Conservation (phyloP, 2,113 vertebrate genomes). For the Apaloderma vittatum region DNA sequence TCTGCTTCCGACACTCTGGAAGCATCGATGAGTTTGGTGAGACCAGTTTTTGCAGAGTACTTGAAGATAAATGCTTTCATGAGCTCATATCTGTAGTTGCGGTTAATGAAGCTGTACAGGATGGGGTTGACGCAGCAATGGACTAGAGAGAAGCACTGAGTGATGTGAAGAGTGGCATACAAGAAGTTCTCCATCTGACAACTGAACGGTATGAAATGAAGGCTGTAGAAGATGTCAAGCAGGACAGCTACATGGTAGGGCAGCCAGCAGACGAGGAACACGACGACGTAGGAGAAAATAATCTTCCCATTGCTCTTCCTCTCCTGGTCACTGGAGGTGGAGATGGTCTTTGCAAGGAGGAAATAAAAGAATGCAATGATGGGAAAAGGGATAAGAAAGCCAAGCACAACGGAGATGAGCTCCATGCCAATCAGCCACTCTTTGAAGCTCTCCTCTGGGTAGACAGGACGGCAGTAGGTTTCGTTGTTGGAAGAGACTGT, state of each 20-base stretch:
- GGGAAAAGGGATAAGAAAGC: constrained; percentile 89
- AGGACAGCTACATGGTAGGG: constrained; percentile 88
- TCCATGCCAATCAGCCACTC: constrained; percentile 90
- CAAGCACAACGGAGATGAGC: constrained; percentile 86
- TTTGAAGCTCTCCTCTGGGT: constrained; percentile 82
- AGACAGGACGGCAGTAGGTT: constrained; percentile 86
- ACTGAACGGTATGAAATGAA: constrained; percentile 85
- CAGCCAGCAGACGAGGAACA: constrained; percentile 92
- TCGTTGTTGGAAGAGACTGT: constrained; percentile 80
- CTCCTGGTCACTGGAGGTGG: constrained; percentile 82
- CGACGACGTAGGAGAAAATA: constrained; percentile 88
- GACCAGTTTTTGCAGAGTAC: constrained; percentile 91
- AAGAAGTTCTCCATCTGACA: constrained; percentile 89
- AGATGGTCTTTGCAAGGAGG: constrained; percentile 83
- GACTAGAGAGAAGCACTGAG: constrained; percentile 89
- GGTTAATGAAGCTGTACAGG: constrained; percentile 90
- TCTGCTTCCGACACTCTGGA: constrained; percentile 86
- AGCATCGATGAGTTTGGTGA: constrained; percentile 88
- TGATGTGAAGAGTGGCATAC: constrained; percentile 85
- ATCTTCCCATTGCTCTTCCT: constrained; percentile 84
- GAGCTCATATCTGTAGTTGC: constrained; percentile 90
- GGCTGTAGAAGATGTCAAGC: constrained; percentile 86
- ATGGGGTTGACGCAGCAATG: constrained; percentile 93
- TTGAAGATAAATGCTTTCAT: constrained; percentile 95
- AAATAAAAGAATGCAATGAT: constrained; percentile 87